phyloP scores from a whole-genome alignment of 1,140 invertebrate species.

The Eumaeus atala region DNA sequence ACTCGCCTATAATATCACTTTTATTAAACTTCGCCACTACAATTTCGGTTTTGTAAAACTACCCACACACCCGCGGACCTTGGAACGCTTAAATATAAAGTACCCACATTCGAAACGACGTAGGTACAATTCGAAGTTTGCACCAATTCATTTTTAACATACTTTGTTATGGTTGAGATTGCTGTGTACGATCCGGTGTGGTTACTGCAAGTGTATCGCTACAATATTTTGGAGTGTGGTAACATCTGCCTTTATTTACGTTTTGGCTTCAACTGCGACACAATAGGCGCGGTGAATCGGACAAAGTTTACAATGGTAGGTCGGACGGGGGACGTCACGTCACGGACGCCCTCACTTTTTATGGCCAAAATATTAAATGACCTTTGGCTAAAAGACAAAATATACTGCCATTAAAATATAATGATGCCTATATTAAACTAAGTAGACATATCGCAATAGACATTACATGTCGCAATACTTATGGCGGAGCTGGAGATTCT shows the following conservation, averaged over 20 bases:
- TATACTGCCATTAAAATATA: slow-evolving; percentile 9
- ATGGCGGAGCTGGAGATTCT: no score
- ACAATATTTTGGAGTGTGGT: slow-evolving; percentile 60
- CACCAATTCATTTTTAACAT: slow-evolving; percentile 12
- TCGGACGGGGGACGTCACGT: slow-evolving; percentile 23
- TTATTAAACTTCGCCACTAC: slow-evolving; percentile 59
- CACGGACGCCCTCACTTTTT: slow-evolving; percentile 36
- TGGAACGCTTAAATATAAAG: slow-evolving; percentile 32
- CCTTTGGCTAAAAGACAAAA: slow-evolving; percentile 33
- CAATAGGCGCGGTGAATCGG: slow-evolving; percentile 63
- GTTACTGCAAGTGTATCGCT: slow-evolving; percentile 24
- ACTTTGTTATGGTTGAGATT: slow-evolving; percentile 25
- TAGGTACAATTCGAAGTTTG: slow-evolving; percentile 5
- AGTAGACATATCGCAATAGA: no score
- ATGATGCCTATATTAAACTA: background rate
- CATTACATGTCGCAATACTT: no score
- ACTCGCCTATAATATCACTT: slow-evolving; percentile 57
- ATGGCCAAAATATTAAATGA: slow-evolving; percentile 46
- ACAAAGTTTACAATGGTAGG: slow-evolving; percentile 50
- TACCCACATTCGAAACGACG: slow-evolving; percentile 17
- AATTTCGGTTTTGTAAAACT: slow-evolving; percentile 69
- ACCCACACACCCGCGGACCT: slow-evolving; percentile 54
- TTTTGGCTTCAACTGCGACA: slow-evolving; percentile 59
- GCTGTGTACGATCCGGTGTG: slow-evolving; percentile 15
- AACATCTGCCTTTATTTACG: slow-evolving; percentile 73